These are phyloP conservation scores for Eugnorisma glareosa DNA, from an alignment of 2,888 invertebrate genomes.

Conservation along the genomic window DNA sequence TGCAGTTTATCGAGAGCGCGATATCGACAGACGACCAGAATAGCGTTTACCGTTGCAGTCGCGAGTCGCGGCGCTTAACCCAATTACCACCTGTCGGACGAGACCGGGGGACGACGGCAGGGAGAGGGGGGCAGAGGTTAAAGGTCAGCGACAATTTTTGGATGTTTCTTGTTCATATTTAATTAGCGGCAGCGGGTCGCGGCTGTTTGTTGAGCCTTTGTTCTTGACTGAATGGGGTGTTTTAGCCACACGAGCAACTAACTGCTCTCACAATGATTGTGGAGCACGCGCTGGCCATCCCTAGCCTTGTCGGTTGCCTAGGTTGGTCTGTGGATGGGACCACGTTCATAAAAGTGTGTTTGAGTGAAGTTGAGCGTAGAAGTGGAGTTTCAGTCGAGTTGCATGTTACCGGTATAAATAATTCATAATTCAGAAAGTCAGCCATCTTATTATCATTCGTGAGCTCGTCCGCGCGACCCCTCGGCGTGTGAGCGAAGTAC, in stretches of 20 bases:
- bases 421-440: conserved; percentile 31
- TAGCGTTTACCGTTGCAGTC: conserved; percentile 52
- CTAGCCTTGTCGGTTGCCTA: conserved; percentile 9
- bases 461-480: conserved; percentile 1
- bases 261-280: conserved; percentile 47
- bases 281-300: conserved; percentile 2
- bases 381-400: conserved; percentile 6
- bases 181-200: conserved; percentile 53
- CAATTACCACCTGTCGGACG: conserved; percentile 57
- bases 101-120: not conserved
- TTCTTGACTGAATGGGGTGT: conserved; percentile 41
- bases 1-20: conserved; percentile 46
- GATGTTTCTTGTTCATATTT: conserved; percentile 64
- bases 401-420: conserved; percentile 10
- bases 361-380: conserved; percentile 2
- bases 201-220: conserved; percentile 54
- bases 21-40: conserved; percentile 52
- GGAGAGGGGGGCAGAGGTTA: conserved; percentile 17
- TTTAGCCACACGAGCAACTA: conserved; percentile 21
- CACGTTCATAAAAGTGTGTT: conserved; percentile 13
- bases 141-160: conserved; percentile 59
- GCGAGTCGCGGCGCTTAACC: conserved; percentile 53
- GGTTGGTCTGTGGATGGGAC: not conserved
- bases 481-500: conserved; percentile 2
- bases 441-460: conserved; percentile 20